phyloP scores from a whole-genome alignment of 2,113 vertebrate genomes.

The Leptocoma aspasia region DNA sequence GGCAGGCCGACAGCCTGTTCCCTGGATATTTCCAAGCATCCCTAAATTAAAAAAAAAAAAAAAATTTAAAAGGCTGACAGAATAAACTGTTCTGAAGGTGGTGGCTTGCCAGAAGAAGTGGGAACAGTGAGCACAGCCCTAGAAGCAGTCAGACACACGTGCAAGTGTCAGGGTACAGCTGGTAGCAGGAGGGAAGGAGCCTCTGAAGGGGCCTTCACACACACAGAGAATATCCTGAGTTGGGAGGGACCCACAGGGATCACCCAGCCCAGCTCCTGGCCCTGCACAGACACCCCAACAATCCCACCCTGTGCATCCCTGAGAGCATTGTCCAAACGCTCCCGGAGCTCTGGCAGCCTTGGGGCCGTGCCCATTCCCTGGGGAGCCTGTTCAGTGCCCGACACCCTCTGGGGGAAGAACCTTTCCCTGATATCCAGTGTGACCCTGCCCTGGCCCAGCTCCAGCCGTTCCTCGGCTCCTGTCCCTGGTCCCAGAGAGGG shows the following conservation, averaged over 20 bases:
- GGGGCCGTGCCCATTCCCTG: neutral
- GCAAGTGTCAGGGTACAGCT: neutral
- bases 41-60: neutral
- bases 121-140: neutral
- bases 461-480: fast-evolving
- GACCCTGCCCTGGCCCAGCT: fast-evolving
- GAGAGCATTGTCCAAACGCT: fast-evolving
- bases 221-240: neutral
- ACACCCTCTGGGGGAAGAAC: neutral
- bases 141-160: neutral
- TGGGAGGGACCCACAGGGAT: neutral
- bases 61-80: neutral
- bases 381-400: neutral
- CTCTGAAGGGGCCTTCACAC: neutral
- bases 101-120: neutral
- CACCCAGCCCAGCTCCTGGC: fast-evolving
- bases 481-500: neutral
- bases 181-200: neutral
- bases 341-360: neutral
- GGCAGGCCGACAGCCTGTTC: neutral
- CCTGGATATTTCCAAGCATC: neutral
- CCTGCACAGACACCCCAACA: neutral
- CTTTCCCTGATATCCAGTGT: neutral
- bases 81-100: neutral
- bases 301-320: neutral